A percentile compares a stretch with the other conserved stretches of the same genome.
Conservation (phyloP, 2,888 invertebrate genomes). For the Pyrocoelia pectoralis region DNA sequence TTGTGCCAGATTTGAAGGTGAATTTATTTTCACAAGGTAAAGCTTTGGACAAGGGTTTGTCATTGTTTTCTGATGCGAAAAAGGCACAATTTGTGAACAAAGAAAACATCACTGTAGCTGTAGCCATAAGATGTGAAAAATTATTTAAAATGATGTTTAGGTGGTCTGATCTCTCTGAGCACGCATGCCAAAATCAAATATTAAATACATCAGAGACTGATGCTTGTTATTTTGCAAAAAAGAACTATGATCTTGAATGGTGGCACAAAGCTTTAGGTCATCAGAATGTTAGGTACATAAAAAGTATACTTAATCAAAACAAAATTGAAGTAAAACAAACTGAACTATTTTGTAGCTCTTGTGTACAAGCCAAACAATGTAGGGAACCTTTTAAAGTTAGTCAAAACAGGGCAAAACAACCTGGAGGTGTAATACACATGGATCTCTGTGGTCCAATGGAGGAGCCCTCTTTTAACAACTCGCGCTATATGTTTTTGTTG, state of each 20-base stretch:
- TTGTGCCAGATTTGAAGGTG: neutral
- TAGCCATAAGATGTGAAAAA: neutral
- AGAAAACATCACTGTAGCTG: neutral
- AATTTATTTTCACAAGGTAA: neutral
- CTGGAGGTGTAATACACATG: neutral
- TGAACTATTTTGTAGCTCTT: no score
- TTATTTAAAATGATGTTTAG: slow-evolving; percentile 1
- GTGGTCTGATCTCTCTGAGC: no score
- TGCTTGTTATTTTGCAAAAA: no score
- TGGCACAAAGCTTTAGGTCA: neutral
- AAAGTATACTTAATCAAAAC: neutral
- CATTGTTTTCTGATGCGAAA: neutral
- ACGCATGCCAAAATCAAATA: no score
- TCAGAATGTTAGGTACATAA: slow-evolving; percentile 2
- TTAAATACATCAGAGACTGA: no score
- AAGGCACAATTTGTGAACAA: neutral
- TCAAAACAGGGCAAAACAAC: neutral
- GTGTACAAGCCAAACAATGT: slow-evolving; percentile 7
- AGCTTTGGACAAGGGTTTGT: neutral
- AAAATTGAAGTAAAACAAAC: neutral
- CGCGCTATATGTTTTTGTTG: slow-evolving; percentile 7
- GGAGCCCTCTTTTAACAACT: neutral
- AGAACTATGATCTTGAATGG: no score
- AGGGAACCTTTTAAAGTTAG: slow-evolving; percentile 2
- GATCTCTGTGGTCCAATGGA: slow-evolving; percentile 9